phyloP scores from a whole-genome alignment of 53 echinoderm and acorn worm species.

The Arbacia lixula region DNA sequence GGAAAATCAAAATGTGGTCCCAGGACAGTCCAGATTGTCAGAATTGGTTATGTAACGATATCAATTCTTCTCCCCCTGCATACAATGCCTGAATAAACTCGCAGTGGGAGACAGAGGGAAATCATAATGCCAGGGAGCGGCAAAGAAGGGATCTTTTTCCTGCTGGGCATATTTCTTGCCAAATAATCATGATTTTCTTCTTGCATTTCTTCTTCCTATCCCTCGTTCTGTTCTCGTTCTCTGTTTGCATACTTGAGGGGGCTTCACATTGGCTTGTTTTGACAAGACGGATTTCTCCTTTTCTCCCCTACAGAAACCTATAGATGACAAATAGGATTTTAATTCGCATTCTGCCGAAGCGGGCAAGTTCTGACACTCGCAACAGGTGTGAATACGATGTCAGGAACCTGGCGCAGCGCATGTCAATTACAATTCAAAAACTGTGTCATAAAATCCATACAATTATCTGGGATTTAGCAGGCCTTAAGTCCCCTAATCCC shows the following conservation, averaged over 20 bases:
- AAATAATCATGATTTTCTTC: slow-evolving; percentile 47
- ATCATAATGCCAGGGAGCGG: slow-evolving; percentile 13
- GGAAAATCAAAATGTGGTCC: no score
- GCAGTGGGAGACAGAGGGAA: no score
- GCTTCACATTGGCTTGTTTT: slow-evolving; percentile 46
- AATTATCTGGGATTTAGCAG: slow-evolving; percentile 55
- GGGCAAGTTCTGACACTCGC: slow-evolving; percentile 29
- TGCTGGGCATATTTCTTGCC: slow-evolving; percentile 51
- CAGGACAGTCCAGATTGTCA: no score
- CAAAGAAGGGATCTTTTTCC: slow-evolving; percentile 4
- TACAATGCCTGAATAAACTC: no score
- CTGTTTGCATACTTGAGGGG: slow-evolving; percentile 54
- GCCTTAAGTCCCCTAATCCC: slow-evolving; percentile 51
- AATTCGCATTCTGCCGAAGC: slow-evolving; percentile 50
- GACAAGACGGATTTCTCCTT: slow-evolving; percentile 41
- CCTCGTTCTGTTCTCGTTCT: no score
- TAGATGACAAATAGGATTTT: slow-evolving; percentile 59
- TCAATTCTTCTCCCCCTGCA: no score
- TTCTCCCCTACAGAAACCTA: slow-evolving; percentile 17
- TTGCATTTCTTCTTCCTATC: slow-evolving; percentile 12
- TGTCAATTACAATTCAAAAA: slow-evolving; percentile 64
- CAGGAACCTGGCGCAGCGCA: slow-evolving; percentile 31
- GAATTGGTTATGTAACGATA: no score
- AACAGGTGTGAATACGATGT: slow-evolving; percentile 54
- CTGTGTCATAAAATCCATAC: slow-evolving; percentile 61